Percentiles rank a stretch among this genome's conserved stretches.
phyloP scores from a whole-genome alignment of 2,113 vertebrate genomes.

The Sprattus sprattus region DNA sequence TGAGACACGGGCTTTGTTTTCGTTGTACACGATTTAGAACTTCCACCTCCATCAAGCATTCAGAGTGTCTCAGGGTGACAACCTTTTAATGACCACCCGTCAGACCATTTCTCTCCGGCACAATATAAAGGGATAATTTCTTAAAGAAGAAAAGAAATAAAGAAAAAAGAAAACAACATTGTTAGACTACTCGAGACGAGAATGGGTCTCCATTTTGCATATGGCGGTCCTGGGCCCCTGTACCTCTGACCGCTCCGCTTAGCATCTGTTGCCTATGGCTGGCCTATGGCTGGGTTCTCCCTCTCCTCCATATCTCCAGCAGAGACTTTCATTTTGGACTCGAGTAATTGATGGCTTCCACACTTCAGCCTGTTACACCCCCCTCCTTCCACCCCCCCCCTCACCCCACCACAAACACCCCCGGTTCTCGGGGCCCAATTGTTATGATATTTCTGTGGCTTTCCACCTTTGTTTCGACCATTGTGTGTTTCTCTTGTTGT shows the following conservation, averaged over 20 bases:
- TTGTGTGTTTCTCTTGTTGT: slow-evolving; percentile 66
- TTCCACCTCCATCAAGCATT: background rate
- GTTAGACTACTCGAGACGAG: background rate
- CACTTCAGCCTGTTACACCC: slow-evolving; percentile 48
- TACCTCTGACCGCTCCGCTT: background rate
- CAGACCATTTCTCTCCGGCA: background rate
- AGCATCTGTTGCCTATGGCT: slow-evolving; percentile 13
- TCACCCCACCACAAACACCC: slow-evolving; percentile 20
- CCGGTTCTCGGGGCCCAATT: slow-evolving; percentile 63
- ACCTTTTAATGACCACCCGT: background rate
- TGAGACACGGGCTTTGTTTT: background rate
- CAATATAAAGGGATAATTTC: background rate
- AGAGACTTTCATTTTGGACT: slow-evolving; percentile 63
- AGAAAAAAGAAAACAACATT: background rate
- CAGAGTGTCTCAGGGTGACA: background rate
- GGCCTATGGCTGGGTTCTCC: background rate
- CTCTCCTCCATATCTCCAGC: slow-evolving; percentile 42
- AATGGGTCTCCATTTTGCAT: slow-evolving; percentile 17
- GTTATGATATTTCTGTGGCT: slow-evolving; percentile 73
- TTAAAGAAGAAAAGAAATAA: slow-evolving; percentile 12
- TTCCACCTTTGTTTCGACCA: slow-evolving; percentile 68
- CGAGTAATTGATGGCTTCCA: slow-evolving; percentile 67
- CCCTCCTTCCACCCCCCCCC: background rate
- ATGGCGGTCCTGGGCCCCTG: background rate
- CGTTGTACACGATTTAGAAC: background rate